A percentile compares a stretch with the other conserved stretches of the same genome.
Conservation (phyloP, 2,888 invertebrate species). For the Drosophila nr. perissopoda region DNA sequence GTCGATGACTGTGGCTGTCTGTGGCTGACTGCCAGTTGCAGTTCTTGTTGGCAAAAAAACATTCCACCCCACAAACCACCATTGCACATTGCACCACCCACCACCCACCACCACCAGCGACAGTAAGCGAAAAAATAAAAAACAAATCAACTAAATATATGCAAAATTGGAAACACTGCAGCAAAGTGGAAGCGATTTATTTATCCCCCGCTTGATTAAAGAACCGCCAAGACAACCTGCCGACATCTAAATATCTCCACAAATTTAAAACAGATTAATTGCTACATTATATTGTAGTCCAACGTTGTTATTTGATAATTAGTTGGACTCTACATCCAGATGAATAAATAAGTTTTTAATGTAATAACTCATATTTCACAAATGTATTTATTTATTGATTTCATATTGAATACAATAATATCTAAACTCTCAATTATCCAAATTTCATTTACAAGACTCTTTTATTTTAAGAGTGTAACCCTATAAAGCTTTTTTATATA, state of each 20-base stretch:
- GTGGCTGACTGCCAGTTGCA: constrained; percentile 4
- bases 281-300: neutral
- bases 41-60: constrained; percentile 16
- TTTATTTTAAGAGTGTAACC: neutral
- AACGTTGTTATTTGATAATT: neutral
- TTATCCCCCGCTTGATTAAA: neutral
- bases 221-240: neutral
- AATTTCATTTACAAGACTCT: neutral
- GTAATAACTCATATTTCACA: neutral
- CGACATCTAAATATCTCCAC: neutral
- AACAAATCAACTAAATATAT: constrained; percentile 15
- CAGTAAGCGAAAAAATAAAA: neutral
- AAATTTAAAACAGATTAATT: neutral
- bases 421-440: neutral
- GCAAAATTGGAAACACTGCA: constrained; percentile 10
- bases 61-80: neutral
- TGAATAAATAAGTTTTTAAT: neutral
- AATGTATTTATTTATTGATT: neutral
- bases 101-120: neutral
- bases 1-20: constrained; percentile 43
- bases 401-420: neutral
- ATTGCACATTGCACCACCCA: neutral
- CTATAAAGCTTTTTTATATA: neutral
- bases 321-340: neutral
- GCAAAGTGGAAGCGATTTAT: neutral